Evolutionary conservation across 2,888 invertebrate species (phyloP).

Genomic region (Lasioglossum calceatum): DNA sequence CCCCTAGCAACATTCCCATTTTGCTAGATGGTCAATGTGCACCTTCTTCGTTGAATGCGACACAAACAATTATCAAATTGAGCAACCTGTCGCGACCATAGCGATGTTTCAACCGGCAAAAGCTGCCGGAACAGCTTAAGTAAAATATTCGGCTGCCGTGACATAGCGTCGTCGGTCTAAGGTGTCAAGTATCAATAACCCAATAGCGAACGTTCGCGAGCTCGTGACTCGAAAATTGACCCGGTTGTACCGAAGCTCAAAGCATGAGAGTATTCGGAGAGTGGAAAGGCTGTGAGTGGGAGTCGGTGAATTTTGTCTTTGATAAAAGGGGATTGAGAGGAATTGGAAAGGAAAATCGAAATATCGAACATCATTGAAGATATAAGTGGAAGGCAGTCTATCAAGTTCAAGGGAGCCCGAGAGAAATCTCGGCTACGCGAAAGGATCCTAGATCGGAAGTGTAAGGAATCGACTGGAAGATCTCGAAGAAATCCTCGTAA

Average conservation of each 20-base stretch:
- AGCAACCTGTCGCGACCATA: neutral
- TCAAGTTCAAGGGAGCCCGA: neutral
- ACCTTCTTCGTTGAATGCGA: no score
- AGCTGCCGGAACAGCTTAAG: neutral
- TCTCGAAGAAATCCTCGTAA: slow-evolving; percentile 4
- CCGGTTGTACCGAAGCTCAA: neutral
- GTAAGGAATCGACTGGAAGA: slow-evolving; percentile 4
- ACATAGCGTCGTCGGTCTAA: neutral
- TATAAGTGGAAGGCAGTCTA: neutral
- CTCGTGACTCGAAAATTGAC: neutral
- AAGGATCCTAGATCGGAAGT: neutral
- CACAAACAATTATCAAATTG: neutral
- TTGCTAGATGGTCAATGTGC: no score
- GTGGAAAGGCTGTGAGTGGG: neutral
- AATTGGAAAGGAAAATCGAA: slow-evolving; percentile 7
- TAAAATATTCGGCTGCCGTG: neutral
- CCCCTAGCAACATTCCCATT: no score
- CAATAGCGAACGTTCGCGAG: neutral
- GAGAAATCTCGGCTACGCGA: neutral
- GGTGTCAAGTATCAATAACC: neutral
- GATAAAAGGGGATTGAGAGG: neutral
- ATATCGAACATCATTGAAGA: neutral
- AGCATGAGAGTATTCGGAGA: neutral
- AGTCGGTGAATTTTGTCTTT: neutral
- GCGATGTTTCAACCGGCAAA: neutral